Evolutionary conservation across 2,797 vertebrate genomes (phyloP), one percentile per base, ranked within the genome.

Genomic region (Dendrocincla tyrannina): DNA sequence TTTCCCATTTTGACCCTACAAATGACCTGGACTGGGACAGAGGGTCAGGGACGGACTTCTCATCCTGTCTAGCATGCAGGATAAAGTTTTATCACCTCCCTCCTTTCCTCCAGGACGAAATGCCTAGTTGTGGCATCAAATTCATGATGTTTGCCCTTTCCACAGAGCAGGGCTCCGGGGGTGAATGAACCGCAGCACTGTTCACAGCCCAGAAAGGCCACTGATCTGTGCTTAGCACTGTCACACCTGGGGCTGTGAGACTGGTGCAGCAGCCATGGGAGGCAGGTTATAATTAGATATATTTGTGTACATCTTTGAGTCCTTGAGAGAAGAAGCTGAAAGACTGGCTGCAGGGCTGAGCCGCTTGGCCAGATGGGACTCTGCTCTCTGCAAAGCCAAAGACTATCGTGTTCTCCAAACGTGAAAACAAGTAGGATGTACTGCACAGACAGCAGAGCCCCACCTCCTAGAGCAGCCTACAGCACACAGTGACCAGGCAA

Each of bases 211-310:
- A 70, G 74, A 85, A 87, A 78, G 63, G 60, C 56, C 80, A 91
- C 35, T 46, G 74, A 84, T 42, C 42, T 67, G 15, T 32, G 73
- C 60, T 60, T 82, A 81, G 85, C 73, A 86, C 41, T 76, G 73
- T 80, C 80, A 87, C 59, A 53, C 85, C 50, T 47, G 85, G 72
- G 91, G 94, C 81, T 93, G 60, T 53, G 75, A 49, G 84, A 73
- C 46, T 91, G 76, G 83, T 74, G 56, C 79, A 79, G 75, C 81
- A 89, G 93, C 55, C 81, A 91, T 1, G 2, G 86, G 67, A 94
- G 60, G 66, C 69, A 89, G 93, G 95, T 93, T 97, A 96, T 91
- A 96, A 97, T 96, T 97, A 97, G 96, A 85, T 44, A 25, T 70
- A 94, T 93, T 95, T 95, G 81, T 95, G 86, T 79, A 88, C 55